phyloP scores from a whole-genome alignment of 1,140 invertebrate species.

The Vanessa tameamea region DNA sequence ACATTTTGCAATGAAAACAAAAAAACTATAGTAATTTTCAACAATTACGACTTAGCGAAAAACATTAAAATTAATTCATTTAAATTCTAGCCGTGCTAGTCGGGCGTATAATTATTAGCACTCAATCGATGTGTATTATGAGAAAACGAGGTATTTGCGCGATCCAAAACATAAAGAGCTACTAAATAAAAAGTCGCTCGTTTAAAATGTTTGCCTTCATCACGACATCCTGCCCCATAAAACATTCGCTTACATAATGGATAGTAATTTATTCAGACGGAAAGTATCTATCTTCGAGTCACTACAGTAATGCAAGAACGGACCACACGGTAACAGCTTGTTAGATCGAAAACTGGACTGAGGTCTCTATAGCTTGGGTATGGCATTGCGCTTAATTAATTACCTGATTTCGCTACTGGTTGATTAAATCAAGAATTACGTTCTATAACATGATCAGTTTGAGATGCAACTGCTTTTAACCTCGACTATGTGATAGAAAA shows the following conservation, averaged over 20 bases:
- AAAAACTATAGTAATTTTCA: background rate
- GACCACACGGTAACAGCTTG: slow-evolving; percentile 33
- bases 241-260: slow-evolving; percentile 71
- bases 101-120: slow-evolving; percentile 33
- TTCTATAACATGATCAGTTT: no score
- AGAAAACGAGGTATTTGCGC: slow-evolving; percentile 56
- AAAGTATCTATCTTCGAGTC: slow-evolving; percentile 64
- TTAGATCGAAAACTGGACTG: slow-evolving; percentile 12
- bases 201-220: slow-evolving; percentile 62
- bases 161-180: slow-evolving; percentile 50
- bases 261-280: slow-evolving; percentile 73
- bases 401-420: background rate
- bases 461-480: no score
- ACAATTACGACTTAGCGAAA: background rate
- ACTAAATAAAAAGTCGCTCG: slow-evolving; percentile 47
- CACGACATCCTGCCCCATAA: slow-evolving; percentile 69
- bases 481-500: no score
- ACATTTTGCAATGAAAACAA: background rate
- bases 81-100: slow-evolving; percentile 9
- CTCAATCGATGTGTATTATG: slow-evolving; percentile 35
- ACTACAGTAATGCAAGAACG: slow-evolving; percentile 22
- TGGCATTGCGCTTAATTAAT: slow-evolving; percentile 11
- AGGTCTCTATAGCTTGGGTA: slow-evolving; percentile 5
- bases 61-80: slow-evolving; percentile 13
- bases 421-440: background rate